Evolutionary conservation across 1,140 invertebrate species (phyloP), one percentile per base, ranked within the genome.

Genomic region (Apis laboriosa): DNA sequence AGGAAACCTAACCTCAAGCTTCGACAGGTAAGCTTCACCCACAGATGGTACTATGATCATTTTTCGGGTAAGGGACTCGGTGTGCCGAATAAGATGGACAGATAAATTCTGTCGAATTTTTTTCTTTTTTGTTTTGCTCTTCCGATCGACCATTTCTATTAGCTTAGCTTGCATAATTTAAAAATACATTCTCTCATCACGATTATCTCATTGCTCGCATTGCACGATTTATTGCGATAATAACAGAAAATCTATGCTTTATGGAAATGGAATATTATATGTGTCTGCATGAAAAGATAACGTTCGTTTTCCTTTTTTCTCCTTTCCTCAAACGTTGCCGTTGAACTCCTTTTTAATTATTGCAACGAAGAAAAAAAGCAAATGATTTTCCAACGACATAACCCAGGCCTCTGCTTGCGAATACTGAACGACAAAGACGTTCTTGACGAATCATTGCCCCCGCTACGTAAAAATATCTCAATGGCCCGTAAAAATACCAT

Each of bases 381-480:
- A 72, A 72, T 58, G 55, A 56, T 82, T 77, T 70, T 68, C 56
- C 80, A 66, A 13, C 28, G 61, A 61, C 81, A 77, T 72, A 67
- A 83, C 13, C 34, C 60, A 34, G 34, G 2, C 64, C 24, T 72
- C 58, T 71, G 53, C 78, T 43, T 34, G 19, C 49, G 72, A 81
- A 77, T n/a, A 43, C 71, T 12, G 9, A 58, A 82, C 83, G 77
- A 80, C 86, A 84, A 81, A 86, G 84, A 85, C 91, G 90, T 90
- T 92, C 90, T 88, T 84, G 87, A 84, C 89, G 84, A 93, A 92
- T 85, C 92, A 83, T 93, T 92, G 92, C 91, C 91, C 92, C 86
- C 90, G 88, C 86, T 88, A 89, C 88, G 89, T 92, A 93, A 93
- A 92, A 93, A 93, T 93, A 93, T 93, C 92, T 89, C 88, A 86